These are phyloP conservation scores for Maniola hyperantus DNA, from an alignment of 2,888 invertebrate genomes.

Conservation along the genomic window DNA sequence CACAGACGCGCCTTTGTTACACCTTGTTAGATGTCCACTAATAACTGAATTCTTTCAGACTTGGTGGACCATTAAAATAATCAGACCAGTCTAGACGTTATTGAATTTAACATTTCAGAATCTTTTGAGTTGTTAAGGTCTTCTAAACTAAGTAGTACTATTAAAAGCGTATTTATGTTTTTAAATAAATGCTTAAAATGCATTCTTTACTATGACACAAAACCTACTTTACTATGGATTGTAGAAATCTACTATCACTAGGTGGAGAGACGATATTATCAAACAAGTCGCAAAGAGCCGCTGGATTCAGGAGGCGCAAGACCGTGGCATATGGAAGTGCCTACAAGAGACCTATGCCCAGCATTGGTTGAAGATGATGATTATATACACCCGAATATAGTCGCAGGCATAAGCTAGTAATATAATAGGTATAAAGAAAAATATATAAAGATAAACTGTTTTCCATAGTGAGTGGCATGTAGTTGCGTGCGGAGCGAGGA, in stretches of 20 bases:
- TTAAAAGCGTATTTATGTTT: background rate
- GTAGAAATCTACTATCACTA: too few species aligned
- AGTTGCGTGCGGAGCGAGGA: conserved; percentile 70
- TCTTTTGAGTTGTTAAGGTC: conserved; percentile 35
- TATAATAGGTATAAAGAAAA: conserved; percentile 3
- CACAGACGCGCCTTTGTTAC: conserved; percentile 33
- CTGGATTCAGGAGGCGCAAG: too few species aligned
- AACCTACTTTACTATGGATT: too few species aligned
- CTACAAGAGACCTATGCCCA: too few species aligned
- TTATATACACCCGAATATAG: too few species aligned
- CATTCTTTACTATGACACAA: too few species aligned
- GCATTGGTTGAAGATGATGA: too few species aligned
- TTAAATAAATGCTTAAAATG: too few species aligned
- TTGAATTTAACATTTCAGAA: conserved; percentile 22
- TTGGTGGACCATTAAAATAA: conserved; percentile 37
- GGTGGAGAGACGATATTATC: too few species aligned
- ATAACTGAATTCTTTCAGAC: conserved; percentile 29
- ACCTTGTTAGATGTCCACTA: conserved; percentile 30
- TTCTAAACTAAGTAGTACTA: background rate
- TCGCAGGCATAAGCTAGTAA: too few species aligned
- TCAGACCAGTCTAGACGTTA: conserved; percentile 35
- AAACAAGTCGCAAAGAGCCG: too few species aligned
- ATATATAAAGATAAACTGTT: conserved; percentile 17
- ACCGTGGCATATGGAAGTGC: too few species aligned
- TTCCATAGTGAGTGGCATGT: conserved; percentile 53